Conservation (phyloP, 2,797 vertebrate species). For the Nyctalus aviator region DNA sequence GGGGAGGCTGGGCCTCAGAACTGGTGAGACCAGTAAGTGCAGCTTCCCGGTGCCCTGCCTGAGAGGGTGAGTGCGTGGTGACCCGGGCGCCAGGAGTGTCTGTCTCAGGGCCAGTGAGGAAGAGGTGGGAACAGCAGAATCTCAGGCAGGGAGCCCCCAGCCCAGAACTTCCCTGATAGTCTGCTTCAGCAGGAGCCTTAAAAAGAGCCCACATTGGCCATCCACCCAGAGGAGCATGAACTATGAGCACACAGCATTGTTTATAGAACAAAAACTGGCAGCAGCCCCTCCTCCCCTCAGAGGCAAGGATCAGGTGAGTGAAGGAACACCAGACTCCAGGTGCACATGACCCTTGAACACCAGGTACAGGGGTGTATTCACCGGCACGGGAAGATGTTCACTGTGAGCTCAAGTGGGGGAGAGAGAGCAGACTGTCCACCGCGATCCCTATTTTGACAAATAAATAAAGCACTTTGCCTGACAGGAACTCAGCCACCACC, state of each 20-base stretch:
- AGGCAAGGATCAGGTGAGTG: background rate
- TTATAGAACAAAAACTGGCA: background rate
- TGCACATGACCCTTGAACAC: rapidly evolving
- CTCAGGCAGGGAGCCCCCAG: background rate
- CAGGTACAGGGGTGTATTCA: too few relatives aligned
- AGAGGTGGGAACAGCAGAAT: background rate
- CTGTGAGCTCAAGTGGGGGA: rapidly evolving
- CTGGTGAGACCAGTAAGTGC: background rate
- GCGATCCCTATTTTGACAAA: background rate
- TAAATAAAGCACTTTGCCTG: background rate
- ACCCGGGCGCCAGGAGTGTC: rapidly evolving
- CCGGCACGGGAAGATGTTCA: rapidly evolving
- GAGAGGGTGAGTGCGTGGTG: background rate
- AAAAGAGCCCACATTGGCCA: rapidly evolving
- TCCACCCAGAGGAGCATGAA: background rate
- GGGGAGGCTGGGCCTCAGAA: background rate
- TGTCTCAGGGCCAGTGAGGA: background rate
- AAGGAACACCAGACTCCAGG: rapidly evolving
- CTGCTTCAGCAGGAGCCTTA: background rate
- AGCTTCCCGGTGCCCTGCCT: background rate
- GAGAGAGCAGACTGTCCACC: too few relatives aligned
- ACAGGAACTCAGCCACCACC: background rate
- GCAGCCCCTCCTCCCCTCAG: rapidly evolving
- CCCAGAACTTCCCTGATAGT: background rate
- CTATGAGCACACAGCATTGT: rapidly evolving